These are phyloP conservation scores for Brachionus paranguensis DNA, from an alignment of 1,140 invertebrate genomes.

Conservation along the genomic window DNA sequence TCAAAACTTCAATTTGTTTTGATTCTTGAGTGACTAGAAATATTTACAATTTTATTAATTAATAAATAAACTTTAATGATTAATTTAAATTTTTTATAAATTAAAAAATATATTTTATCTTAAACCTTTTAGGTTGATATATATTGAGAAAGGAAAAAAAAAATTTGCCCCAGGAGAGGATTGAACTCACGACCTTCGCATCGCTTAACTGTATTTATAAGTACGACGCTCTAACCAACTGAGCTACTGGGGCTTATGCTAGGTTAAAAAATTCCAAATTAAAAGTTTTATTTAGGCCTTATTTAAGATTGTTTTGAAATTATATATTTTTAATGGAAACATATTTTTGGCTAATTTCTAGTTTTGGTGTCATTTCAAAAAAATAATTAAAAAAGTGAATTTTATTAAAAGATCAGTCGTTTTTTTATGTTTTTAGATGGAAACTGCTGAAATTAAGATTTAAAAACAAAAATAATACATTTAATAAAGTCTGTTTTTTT, in stretches of 20 bases:
- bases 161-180: constrained; percentile 13
- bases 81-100: neutral
- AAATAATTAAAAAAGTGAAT: too few species aligned
- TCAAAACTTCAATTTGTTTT: too few species aligned
- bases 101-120: neutral
- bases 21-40: too few species aligned
- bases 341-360: neutral
- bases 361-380: neutral
- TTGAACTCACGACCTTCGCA: constrained; percentile 29
- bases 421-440: too few species aligned
- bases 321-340: neutral
- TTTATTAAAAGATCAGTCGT: too few species aligned
- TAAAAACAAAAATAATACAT: too few species aligned
- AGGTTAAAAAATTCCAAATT: neutral
- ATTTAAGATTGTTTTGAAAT: neutral
- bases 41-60: too few species aligned
- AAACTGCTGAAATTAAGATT: too few species aligned
- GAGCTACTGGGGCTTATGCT: constrained; percentile 1
- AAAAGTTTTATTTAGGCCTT: neutral
- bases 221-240: constrained; percentile 31
- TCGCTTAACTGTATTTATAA: constrained; percentile 31
- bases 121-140: too few species aligned
- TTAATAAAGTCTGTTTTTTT: too few species aligned
- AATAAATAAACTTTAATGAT: too few species aligned
- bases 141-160: neutral